Base-by-base conservation (phyloP, 2,888 invertebrate species). In the Mycalesis mineus region DNA sequence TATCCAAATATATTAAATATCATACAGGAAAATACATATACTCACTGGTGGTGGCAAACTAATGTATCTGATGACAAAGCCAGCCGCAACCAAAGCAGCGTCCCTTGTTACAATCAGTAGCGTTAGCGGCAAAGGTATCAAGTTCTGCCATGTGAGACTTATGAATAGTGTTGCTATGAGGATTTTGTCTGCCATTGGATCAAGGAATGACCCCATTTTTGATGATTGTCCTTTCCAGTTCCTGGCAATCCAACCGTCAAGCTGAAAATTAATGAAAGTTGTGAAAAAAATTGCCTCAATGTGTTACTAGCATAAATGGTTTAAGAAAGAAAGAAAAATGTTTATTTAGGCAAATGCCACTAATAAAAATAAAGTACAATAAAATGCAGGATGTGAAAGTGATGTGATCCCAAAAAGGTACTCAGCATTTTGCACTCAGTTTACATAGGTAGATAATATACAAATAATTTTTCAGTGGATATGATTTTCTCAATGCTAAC, bases 121-220 rank as follows among this genome's bases (percentile, higher is more conserved):
- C 3, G 98, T 96, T 47, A 97, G 82, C 57, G 93, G 89, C 41
- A 95, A 78, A 45, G 99, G 98, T 75, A 99, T 95, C 54, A 98
- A 86, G 63, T 93, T 93, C 58, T 95, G 94, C 82, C 95, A 95
- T 14, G 98, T 96, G 61, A 99, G 90, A 0, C 97, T 93, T 51
- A 98, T 85, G 72, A 97, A 97, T 55, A 99, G 85, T 0, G 96
- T 95, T 9, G 95, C 96, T 65, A 99, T 94, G 1, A 99, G 91
- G 37, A 98, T 91, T 90, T 99, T 99, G 80, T 99, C 99, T 2
- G 99, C 99, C 90, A 98, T 92, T 0, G 99, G 99, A 84, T 99
- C 99, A 13, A 99, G 82, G 73, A 98, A 97, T 58, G 97, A 97
- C 0, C 99, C 99, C 75, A 97, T 92, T 77, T 96, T 96, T 29